Evolutionary conservation across 1,140 invertebrate species (phyloP).

Genomic region (Medauroidea extradentata): DNA sequence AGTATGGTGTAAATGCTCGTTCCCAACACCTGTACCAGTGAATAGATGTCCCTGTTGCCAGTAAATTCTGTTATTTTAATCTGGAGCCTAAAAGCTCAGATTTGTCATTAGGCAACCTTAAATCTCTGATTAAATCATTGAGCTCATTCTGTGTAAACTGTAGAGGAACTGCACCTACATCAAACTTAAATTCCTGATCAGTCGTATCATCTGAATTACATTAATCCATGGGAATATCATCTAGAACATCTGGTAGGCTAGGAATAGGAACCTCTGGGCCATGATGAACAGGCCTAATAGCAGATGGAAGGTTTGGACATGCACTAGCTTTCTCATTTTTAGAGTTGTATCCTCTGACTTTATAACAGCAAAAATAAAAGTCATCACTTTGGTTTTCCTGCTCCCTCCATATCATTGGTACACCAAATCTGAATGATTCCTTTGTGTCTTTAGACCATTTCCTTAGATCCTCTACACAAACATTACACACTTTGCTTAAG

Average conservation of each 20-base stretch:
- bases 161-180: no score
- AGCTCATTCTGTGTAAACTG: no score
- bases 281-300: not conserved
- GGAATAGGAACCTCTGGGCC: no score
- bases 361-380: slow-evolving; percentile 27
- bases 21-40: not conserved
- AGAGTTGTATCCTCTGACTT: slow-evolving; percentile 15
- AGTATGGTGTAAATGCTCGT: not conserved
- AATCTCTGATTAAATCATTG: no score
- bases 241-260: no score
- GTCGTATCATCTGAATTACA: not conserved
- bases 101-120: no score
- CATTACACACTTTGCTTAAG: slow-evolving; percentile 23
- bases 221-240: not conserved
- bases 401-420: slow-evolving; percentile 29
- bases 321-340: not conserved
- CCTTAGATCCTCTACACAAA: no score
- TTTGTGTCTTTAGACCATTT: no score
- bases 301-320: slow-evolving; percentile 1
- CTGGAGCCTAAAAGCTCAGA: no score
- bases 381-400: slow-evolving; percentile 23
- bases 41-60: not conserved
- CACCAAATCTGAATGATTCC: slow-evolving; percentile 12
- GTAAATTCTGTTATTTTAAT: not conserved
- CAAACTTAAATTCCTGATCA: not conserved